Evolutionary conservation across 2,797 vertebrate species (phyloP), one percentile per base, ranked within the genome.

Genomic region (Phrynocephalus forsythii): DNA sequence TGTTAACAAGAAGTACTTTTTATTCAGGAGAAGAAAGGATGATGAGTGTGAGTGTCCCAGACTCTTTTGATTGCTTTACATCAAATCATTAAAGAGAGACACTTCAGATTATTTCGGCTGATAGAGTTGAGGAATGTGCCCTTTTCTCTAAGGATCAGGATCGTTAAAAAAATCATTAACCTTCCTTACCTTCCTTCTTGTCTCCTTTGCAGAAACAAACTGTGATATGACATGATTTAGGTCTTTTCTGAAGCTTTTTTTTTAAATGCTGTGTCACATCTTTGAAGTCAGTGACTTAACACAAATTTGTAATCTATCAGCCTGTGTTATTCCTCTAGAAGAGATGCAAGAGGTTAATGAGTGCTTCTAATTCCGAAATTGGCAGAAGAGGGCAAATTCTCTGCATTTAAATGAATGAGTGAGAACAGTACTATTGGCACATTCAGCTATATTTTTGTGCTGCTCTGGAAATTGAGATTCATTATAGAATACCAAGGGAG

Each of bases 211-310:
- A 82, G 68, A 52, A 86, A 88, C 86, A 89, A 72, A 22, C 0
- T 5, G 5, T 0, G 2, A 1, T 26, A 56, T 91, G 81, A 67
- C 26, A 50, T 22, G 3, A 83, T 86, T 18, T 30, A 88, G 6
- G 84, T 87, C 72, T 86, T 1, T 83, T 63, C 20, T 56, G 79
- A 83, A 52, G 18, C 9, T n/a, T 68, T n/a, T 0, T 86, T 63
- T 63, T 20, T 5, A 20, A 87, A 88, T 89, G 30, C 30, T 85
- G 6, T 80, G 9, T 33, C 26, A 69, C 18, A 52, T 87, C 22
- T 75, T 72, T 60, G 83, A 76, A 87, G 38, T 67, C 63, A 88
- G 56, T 83, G 87, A 92, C 71, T 88, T 90, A 89, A 84, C 86
- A 81, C 28, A 73, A 63, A 83, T 6, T 44, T n/a, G 30, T 85